These are phyloP conservation scores for Forbesichthys agassizii DNA, from an alignment of 2,113 vertebrate genomes.

Conservation along the genomic window DNA sequence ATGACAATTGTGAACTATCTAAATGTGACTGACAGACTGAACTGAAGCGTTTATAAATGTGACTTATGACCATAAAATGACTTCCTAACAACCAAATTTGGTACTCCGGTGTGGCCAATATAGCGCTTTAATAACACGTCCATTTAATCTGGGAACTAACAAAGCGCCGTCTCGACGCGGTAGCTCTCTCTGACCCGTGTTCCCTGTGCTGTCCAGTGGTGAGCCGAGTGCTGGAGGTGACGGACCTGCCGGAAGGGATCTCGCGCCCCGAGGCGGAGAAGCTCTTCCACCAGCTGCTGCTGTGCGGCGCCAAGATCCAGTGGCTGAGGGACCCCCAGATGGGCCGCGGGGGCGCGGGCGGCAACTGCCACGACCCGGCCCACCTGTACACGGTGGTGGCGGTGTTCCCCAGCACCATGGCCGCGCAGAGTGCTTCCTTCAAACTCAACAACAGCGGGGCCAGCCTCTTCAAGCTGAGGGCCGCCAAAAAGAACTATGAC, in stretches of 20 bases:
- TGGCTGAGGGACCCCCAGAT: slow-evolving; percentile 95
- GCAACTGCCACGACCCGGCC: slow-evolving; percentile 85
- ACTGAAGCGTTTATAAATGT: no score
- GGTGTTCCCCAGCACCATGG: slow-evolving; percentile 95
- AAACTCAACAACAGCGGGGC: slow-evolving; percentile 95
- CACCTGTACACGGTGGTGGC: slow-evolving; percentile 98
- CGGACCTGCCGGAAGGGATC: slow-evolving; percentile 96
- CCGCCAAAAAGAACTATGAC: slow-evolving; percentile 97
- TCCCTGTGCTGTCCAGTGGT: slow-evolving; percentile 77
- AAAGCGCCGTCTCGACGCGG: not conserved
- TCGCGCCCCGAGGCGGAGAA: slow-evolving; percentile 93
- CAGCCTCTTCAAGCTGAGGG: slow-evolving; percentile 95
- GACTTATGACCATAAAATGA: no score
- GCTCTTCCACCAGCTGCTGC: slow-evolving; percentile 94
- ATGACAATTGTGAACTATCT: no score
- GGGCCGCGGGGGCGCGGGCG: slow-evolving; percentile 53
- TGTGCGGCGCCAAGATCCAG: slow-evolving; percentile 98
- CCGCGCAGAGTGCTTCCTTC: slow-evolving; percentile 95
- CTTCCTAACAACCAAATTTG: no score
- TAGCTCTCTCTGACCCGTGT: not conserved
- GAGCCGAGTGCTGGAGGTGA: slow-evolving; percentile 94
- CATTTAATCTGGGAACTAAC: no score
- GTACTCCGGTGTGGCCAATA: no score
- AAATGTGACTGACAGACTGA: no score
- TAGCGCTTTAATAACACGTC: no score